Conservation (phyloP, 2,797 vertebrate genomes). For the Peromyscus aztecus region DNA sequence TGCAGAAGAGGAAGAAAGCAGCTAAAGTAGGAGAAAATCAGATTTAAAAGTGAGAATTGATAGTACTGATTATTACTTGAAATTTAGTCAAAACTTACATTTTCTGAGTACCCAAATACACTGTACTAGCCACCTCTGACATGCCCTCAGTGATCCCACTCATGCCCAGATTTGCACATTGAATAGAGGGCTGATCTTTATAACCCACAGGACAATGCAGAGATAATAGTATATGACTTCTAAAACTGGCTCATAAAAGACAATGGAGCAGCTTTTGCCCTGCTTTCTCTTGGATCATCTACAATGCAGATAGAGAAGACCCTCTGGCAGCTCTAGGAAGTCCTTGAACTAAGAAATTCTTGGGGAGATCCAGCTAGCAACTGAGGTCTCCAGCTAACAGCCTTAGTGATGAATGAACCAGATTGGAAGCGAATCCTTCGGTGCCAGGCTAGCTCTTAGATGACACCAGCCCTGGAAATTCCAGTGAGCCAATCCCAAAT, state of each 20-base stretch:
- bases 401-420: background rate
- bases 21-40: background rate
- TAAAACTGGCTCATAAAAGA: background rate
- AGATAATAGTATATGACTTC: background rate
- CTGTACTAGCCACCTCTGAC: background rate
- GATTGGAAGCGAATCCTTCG: background rate
- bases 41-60: background rate
- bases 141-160: background rate
- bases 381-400: background rate
- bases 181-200: background rate
- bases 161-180: background rate
- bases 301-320: background rate
- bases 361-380: background rate
- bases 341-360: background rate
- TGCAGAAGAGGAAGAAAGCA: background rate
- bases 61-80: constrained; percentile 20
- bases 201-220: background rate
- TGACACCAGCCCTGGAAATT: background rate
- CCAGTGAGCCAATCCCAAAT: background rate
- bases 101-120: background rate
- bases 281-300: background rate
- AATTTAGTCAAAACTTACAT: background rate
- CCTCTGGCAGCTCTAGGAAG: background rate
- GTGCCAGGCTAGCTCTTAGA: background rate
- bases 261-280: background rate